Evolutionary conservation across 1,140 invertebrate species (phyloP).

Genomic region (Hormaphis cornu): DNA sequence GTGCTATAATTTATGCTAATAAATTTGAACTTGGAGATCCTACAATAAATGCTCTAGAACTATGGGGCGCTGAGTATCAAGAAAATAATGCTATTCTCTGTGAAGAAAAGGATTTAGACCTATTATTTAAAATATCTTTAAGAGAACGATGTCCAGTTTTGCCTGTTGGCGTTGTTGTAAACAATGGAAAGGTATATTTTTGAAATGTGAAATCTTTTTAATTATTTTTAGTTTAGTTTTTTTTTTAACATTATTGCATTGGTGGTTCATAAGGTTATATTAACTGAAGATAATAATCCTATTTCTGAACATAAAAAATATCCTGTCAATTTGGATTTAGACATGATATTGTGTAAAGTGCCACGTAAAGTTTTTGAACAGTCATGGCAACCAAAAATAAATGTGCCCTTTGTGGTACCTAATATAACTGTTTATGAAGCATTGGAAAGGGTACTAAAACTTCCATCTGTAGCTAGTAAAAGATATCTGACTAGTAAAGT

Average conservation of each 20-base stretch:
- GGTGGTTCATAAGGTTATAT: conserved; percentile 46
- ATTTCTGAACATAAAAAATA: conserved; percentile 39
- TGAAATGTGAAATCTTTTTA: background rate
- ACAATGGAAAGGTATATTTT: conserved; percentile 59
- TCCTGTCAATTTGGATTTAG: conserved; percentile 80
- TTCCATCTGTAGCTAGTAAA: conserved; percentile 89
- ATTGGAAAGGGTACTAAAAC: conserved; percentile 69
- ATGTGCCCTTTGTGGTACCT: conserved; percentile 45
- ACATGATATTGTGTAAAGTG: conserved; percentile 81
- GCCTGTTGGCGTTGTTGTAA: conserved; percentile 86
- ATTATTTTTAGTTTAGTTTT: background rate
- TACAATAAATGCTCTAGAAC: conserved; percentile 81
- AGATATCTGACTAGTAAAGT: conserved; percentile 90
- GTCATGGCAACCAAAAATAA: conserved; percentile 39
- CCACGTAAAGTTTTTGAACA: conserved; percentile 62
- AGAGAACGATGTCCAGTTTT: conserved; percentile 87
- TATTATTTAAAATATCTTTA: conserved; percentile 63
- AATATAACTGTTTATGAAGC: conserved; percentile 53
- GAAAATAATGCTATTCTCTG: conserved; percentile 88
- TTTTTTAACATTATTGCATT: background rate
- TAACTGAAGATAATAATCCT: conserved; percentile 51
- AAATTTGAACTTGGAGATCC: conserved; percentile 88
- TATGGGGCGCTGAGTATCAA: conserved; percentile 98
- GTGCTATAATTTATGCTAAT: conserved; percentile 80
- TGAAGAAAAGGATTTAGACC: conserved; percentile 50